Percentiles rank a stretch among this genome's conserved stretches.
phyloP scores from a whole-genome alignment of 2,888 invertebrate species.

The Cylloceria caligata region DNA sequence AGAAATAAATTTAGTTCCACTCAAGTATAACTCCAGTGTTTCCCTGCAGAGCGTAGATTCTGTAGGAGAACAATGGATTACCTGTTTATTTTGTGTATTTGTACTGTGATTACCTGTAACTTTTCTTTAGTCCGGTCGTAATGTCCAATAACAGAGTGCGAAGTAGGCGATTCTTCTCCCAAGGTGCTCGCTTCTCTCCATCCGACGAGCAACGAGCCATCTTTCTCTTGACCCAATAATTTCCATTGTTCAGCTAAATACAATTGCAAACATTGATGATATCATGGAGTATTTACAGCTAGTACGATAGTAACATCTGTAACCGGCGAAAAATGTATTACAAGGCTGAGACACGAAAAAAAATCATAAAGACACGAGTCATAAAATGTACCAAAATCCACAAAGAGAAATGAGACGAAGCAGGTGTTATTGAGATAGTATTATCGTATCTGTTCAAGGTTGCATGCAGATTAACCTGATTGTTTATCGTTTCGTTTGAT shows the following conservation, averaged over 20 bases:
- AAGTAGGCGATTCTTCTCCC: constrained; percentile 65
- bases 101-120: constrained; percentile 74
- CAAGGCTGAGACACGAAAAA: not conserved
- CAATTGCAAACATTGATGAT: constrained; percentile 41
- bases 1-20: too few relatives aligned
- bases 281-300: not conserved
- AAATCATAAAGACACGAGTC: not conserved
- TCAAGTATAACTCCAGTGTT: too few relatives aligned
- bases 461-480: constrained; percentile 2
- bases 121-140: constrained; percentile 79
- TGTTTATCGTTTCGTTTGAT: not conserved
- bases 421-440: not conserved
- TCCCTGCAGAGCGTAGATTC: too few relatives aligned
- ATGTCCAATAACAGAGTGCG: constrained; percentile 80
- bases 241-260: constrained; percentile 90
- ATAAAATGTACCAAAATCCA: not conserved
- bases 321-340: not conserved
- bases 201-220: constrained; percentile 90
- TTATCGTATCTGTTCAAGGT: constrained; percentile 21
- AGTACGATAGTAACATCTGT: not conserved
- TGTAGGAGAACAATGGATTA: too few relatives aligned
- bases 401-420: not conserved
- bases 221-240: constrained; percentile 92
- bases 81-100: too few relatives aligned
- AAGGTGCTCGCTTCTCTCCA: constrained; percentile 86